Evolutionary conservation across 2,113 vertebrate genomes (phyloP), one percentile per base, ranked within the genome.

Genomic region (Cyprinodon variegatus): DNA sequence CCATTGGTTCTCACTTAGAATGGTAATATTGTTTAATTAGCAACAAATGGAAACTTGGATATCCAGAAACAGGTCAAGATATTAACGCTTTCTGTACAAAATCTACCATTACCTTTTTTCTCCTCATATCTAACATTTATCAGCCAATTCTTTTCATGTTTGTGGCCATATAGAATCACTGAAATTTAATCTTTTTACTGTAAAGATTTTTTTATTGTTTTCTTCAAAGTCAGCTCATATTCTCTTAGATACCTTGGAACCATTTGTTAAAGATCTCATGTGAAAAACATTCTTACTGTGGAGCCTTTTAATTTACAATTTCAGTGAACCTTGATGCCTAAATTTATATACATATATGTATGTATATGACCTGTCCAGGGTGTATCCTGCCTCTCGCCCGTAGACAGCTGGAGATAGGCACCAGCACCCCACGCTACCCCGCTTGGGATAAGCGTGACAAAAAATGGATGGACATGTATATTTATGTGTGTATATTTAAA

Each of bases 1-100:
- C 67, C 74, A 45, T 45, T 87, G 78, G 75, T 69, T 43, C 65
- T 67, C 77, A 79, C 73, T 45, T 79, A 69, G 29, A 40, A 64
- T 69, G 63, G 62, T 53, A 60, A 74, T 67, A 40, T 61, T 65
- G 40, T 59, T 61, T 64, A 61, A 71, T 29, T 45, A 69, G 22
- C 43, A 74, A 60, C 37, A 38, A 67, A 13, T 17, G 61, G 50
- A 77, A 14, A 62, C 48, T 68, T 38, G 80, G 22, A 20, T 45
- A 45, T 38, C 17, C 22, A 41, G 15, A 61, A 45, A 59, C 7
- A 12, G 14, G 36, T 46, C 64, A 20, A 63, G 3, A 62, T 7
- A n/a, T n/a, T 53, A 20, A 8, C 50, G 8, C 50, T 20, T 17
- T 20, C 50, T 53, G 14, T n/a, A 50, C 17, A 9, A 53, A 53